Evolutionary conservation across 2,113 vertebrate genomes (phyloP).

Genomic region (Eudorcas thomsonii): DNA sequence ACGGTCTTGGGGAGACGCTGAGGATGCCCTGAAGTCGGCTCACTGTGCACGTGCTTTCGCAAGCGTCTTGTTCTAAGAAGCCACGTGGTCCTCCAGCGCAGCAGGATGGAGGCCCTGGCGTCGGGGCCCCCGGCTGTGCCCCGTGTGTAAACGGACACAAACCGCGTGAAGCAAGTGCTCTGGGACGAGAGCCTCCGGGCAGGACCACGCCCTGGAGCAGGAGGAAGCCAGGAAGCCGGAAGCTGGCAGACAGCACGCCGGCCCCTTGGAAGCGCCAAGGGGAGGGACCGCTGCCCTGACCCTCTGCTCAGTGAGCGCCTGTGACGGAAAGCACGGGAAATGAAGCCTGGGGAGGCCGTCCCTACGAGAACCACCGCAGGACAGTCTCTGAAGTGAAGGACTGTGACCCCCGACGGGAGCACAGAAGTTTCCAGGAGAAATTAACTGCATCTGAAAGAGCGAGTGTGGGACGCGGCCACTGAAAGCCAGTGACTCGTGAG

Average conservation of each 20-base stretch:
- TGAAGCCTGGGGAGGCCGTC: background rate
- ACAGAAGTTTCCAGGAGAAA: background rate
- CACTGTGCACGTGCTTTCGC: rapidly evolving
- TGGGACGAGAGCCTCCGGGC: background rate
- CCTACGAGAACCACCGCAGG: background rate
- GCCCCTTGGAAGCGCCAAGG: rapidly evolving
- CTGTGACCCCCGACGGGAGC: rapidly evolving
- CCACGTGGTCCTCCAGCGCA: background rate
- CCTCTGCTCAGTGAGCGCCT: rapidly evolving
- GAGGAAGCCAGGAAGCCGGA: rapidly evolving
- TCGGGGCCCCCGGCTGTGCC: rapidly evolving
- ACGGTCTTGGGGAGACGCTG: background rate
- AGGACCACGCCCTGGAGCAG: background rate
- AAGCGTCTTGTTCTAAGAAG: background rate
- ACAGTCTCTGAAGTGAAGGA: too few species aligned
- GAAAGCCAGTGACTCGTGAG: background rate
- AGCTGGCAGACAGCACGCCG: rapidly evolving
- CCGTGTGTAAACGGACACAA: rapidly evolving
- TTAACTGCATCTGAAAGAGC: too few species aligned
- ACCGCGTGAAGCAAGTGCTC: rapidly evolving
- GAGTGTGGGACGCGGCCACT: rapidly evolving
- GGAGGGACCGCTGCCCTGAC: background rate
- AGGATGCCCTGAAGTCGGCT: rapidly evolving
- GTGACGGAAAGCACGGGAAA: too few species aligned
- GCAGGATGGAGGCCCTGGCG: background rate